Base-by-base conservation (phyloP, 2,113 vertebrate genomes). In the Bubo bubo region DNA sequence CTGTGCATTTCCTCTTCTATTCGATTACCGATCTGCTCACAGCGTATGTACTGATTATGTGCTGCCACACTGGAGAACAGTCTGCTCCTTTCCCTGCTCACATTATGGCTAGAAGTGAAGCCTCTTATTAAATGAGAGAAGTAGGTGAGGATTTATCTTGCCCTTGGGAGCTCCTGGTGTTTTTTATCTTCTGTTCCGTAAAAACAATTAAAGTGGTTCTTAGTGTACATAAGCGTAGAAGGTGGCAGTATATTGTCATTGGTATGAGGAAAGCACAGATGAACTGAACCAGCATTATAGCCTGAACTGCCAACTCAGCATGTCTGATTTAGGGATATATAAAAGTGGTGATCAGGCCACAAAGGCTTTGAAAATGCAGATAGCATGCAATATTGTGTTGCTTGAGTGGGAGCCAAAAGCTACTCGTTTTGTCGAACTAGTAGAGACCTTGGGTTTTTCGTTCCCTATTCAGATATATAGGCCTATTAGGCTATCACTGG, bases 351-450 rank as follows among this genome's bases (percentile, higher is more conserved):
- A 68, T 47, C 12, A n/a, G 39, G 23, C 2, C 21, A 43, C 3
- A 4, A 72, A 67, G 43, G 15, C 20, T 55, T 64, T 59, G 45
- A 68, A 88, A 85, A 34, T 37, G 14, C 37, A 79, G 23, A 34
- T n/a, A 60, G 7, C 19, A 37, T 8, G 14, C 12, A 50, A 39
- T 47, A 14, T 16, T 52, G 8, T 23, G 13, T 34, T 52, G 14
- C 28, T 32, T 60, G 30, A 64, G 20, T 17, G 23, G 16, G 11
- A 43, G 9, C 14, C 47, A 43, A 82, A 75, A 67, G 0, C 32
- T 39, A n/a, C 6, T 12, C 0, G 0, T 50, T 67, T 62, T 58
- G 4, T 58, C 30, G 63, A 19, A 39, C 12, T 37, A 5, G 8
- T 45, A 45, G 47, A 80, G 11, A 64, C 5, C 7, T 56, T 62